Evolutionary conservation across 2,797 vertebrate genomes (phyloP), one percentile per base, ranked within the genome.

Genomic region (Balearica regulorum): DNA sequence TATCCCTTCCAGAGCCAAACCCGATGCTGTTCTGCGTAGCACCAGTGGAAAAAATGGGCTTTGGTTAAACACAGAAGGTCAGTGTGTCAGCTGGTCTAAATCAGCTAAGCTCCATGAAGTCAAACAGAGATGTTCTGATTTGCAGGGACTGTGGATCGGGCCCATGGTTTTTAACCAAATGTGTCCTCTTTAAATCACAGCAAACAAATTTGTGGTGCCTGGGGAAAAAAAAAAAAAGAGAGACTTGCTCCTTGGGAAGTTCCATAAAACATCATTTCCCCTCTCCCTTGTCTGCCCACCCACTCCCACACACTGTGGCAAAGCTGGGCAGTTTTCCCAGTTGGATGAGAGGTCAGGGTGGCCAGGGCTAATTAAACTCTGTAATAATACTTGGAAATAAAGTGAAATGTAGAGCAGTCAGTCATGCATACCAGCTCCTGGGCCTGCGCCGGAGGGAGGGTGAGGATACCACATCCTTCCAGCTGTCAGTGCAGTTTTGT

Each of bases 371-470:
- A 57, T 62, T 80, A 29, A 73, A 39, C 22, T 70, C 29, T 21
- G 7, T 7, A 46, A 41, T 35, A 84, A 31, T 28, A 81, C 24
- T 62, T 49, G 55, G 49, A 87, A 93, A 84, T 35, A 60, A 11
- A 69, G 17, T 39, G 48, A 65, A 54, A 61, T 62, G 33, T n/a
- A 16, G 44, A 76, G 58, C 8, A 1, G 37, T 3, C 53, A 44
- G n/a, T 79, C 0, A 0, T 26, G 29, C 1, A 0, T 14, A 29
- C 18, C 35, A 24, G 33, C 5, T 7, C 28, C 48, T 65, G 71
- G 8, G 18, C 13, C 6, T 2, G 51, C 3, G 6, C 46, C 46
- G 3, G 4, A 35, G 51, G 19, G 18, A 71, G 6, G 8, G 33
- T n/a, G 71, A 71, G 35, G 53, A 29, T 58, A 15, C 20, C 10